Base-by-base conservation (phyloP, 2,113 vertebrate species). In the Arizona elegans region DNA sequence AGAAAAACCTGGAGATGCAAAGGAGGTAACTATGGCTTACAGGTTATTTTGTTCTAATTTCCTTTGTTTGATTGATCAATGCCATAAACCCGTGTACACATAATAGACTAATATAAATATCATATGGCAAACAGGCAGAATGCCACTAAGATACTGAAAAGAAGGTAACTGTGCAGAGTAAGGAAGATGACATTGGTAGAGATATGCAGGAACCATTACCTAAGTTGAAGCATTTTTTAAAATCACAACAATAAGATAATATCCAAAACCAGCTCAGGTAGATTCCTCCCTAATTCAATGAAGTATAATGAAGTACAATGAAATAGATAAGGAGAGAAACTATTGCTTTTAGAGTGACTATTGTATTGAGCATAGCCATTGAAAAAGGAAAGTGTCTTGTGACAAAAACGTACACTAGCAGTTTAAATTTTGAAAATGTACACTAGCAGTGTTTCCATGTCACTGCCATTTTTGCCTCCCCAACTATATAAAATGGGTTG, bases 31-130 rank as follows among this genome's bases (percentile, higher is more conserved):
- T 91, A 56, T 81, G 70, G 65, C 13, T 62, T 5, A 43, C 87
- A 43, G 1, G 33, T 13, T 56, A 59, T 24, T 33, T 47, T 43
- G 26, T 86, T 62, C 56, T 17, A 15, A 86, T 55, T 89, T 92
- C 13, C 91, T 91, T 62, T 92, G 54, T 52, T 91, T 95, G 86
- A 59, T 43, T 92, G 55, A 81, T 50, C 19, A 81, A 65, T 88
- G 75, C 0, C 0, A 21, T 92, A 87, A 50, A 90, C 87, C n/a
- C 33, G 53, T 90, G 55, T 94, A 43, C 23, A 85, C 56, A 88
- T 11, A 87, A 52, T 62, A 87, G 90, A 54, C 86, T 91, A 29
- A 89, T 9, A 10, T 29, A 92, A 92, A 92, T 62, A 55, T 56
- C 75, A 19, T 47, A 5, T 19, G 9, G 19, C 50, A 59, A 87